Conservation (phyloP, 2,797 vertebrate genomes). For the Gymnodraco acuticeps region DNA sequence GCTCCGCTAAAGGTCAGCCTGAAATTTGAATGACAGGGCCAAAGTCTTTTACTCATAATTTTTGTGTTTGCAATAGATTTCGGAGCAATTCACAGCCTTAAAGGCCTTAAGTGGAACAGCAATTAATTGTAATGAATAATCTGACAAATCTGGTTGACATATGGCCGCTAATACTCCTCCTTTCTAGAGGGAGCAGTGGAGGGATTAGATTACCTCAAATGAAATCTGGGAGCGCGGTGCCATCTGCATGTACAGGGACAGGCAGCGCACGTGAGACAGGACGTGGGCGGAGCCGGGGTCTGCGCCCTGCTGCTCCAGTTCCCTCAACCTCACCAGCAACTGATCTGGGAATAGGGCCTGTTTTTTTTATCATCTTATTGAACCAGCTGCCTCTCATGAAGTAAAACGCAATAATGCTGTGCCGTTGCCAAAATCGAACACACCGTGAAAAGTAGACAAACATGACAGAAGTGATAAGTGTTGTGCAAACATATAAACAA, state of each 20-base stretch:
- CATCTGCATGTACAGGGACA: conserved; percentile 98
- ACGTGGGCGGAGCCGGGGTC: conserved; percentile 91
- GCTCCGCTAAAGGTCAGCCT: conserved; percentile 99
- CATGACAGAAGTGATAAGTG: conserved; percentile 87
- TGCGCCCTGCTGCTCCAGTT: conserved; percentile 88
- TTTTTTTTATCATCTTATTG: conserved; percentile 85
- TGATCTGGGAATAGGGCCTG: conserved; percentile 89
- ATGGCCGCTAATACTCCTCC: conserved; percentile 99
- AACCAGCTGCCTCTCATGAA: conserved; percentile 96
- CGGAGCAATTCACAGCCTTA: conserved; percentile 99
- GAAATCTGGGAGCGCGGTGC: conserved; percentile 98
- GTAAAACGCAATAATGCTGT: conserved; percentile 87
- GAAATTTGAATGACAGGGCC: conserved; percentile 99
- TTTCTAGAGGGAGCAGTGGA: conserved; percentile 99
- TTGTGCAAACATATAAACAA: conserved; percentile 88
- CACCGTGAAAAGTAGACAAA: conserved; percentile 84
- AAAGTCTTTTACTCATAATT: conserved; percentile 99
- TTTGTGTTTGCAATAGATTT: conserved; percentile 99
- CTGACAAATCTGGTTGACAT: conserved; percentile 99
- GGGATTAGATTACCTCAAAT: conserved; percentile 99
- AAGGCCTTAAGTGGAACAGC: conserved; percentile 99
- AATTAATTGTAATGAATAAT: conserved; percentile 99
- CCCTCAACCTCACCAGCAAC: conserved; percentile 85
- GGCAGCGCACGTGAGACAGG: conserved; percentile 91
- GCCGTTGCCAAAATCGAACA: conserved; percentile 85